A percentile compares a stretch with the other conserved stretches of the same genome.
Conservation (phyloP, 2,797 vertebrate species). For the Peromyscus nudipes region DNA sequence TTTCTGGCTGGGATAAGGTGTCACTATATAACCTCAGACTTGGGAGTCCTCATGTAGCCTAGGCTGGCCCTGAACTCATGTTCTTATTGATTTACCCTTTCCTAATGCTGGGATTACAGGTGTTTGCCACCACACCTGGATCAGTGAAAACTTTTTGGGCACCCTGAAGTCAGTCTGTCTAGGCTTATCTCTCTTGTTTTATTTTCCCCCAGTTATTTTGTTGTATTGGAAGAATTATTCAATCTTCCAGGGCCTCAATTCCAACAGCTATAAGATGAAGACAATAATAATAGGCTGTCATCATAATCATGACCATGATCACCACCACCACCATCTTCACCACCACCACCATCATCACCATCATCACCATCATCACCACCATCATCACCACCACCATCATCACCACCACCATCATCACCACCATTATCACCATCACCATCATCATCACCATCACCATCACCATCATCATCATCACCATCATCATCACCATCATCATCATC, state of each 20-base stretch:
- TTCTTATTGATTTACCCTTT: neutral
- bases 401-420: neutral
- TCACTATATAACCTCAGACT: neutral
- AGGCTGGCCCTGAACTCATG: neutral
- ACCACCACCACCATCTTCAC: neutral
- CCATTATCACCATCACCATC: neutral
- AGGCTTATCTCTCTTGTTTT: neutral
- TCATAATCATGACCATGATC: neutral
- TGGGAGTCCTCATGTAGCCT: neutral
- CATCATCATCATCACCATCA: neutral
- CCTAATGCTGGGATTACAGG: neutral
- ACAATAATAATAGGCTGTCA: neutral
- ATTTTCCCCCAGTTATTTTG: neutral
- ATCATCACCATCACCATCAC: neutral
- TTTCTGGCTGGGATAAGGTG: neutral
- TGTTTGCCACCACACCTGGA: neutral
- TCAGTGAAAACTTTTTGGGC: neutral
- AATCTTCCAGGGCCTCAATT: neutral
- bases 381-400: neutral
- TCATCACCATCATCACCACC: neutral
- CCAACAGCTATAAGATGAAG: neutral
- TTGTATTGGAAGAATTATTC: neutral
- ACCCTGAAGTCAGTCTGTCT: neutral
- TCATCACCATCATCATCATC: neutral
- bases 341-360: no score